Base-by-base conservation (phyloP, 2,888 invertebrate species). In the Mythimna albipuncta region DNA sequence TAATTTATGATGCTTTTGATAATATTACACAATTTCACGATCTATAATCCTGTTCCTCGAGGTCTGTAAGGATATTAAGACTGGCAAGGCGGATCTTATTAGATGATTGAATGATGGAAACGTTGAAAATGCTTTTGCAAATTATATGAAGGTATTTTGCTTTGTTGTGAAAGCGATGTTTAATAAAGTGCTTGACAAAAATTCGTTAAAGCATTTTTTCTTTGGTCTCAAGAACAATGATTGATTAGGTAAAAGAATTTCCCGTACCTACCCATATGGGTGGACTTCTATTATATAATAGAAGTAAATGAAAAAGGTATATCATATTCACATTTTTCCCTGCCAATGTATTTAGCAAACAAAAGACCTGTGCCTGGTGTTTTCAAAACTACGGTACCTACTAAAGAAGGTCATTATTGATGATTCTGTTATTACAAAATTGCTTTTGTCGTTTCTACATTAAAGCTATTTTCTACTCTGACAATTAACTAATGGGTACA, bases 1-100 rank as follows among this genome's bases (percentile, higher is more conserved):
- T 84, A 84, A 86, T 84, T 82, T 84, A 85, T 83, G 70, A 85
- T 84, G 70, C 82, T 85, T 79, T 79, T 83, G 79, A 83, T 83
- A 83, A 77, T 79, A 83, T 83, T 84, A 85, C 81, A 82, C 73
- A 87, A 83, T 80, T 81, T 82, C 72, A 69, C 76, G 63, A 82
- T 82, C 71, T 82, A 77, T 83, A 84, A 87, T 85, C 80, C 73
- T 72, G 73, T 84, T 81, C 72, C 69, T 81, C 75, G 71, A 81
- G 82, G 77, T 76, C 77, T 72, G 69, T 82, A 80, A 84, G 75
- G 75, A 82, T 84, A 82, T 82, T 85, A 79, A 82, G 72, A 65
- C 72, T 64, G 75, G 69, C 64, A 69, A 80, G 73, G 69, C 77
- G 64, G 62, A 69, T 80, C 74, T 79, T 82, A 83, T 80, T 85